A percentile compares a stretch with the other conserved stretches of the same genome.
These are phyloP conservation scores for Pocillopora meandrina DNA, from an alignment of 92 coral and sea anemone genomes.

Conservation along the genomic window DNA sequence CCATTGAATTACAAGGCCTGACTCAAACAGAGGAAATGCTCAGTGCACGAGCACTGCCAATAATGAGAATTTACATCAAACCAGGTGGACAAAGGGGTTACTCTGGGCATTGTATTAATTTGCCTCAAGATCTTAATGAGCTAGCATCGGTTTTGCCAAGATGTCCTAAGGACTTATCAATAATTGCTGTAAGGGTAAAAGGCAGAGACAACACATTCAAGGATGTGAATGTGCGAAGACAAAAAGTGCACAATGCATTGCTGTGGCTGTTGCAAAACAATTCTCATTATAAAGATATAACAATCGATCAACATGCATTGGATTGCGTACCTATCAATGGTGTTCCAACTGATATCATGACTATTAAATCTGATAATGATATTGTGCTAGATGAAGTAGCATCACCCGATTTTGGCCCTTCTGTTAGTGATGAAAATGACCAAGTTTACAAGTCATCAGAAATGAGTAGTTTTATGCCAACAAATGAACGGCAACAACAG, in stretches of 20 bases:
- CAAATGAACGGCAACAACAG: constrained; percentile 57
- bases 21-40: constrained; percentile 63
- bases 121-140: constrained; percentile 38
- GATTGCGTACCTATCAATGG: constrained; percentile 47
- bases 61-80: constrained; percentile 52
- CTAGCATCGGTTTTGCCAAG: constrained; percentile 25
- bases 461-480: constrained; percentile 46
- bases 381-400: constrained; percentile 45
- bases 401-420: constrained; percentile 19
- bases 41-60: constrained; percentile 59
- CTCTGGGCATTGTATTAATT: not conserved
- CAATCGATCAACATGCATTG: no score
- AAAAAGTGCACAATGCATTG: constrained; percentile 50
- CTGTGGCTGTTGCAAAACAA: constrained; percentile 55
- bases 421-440: constrained; percentile 14
- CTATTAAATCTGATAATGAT: constrained; percentile 52
- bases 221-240: constrained; percentile 43
- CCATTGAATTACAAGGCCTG: constrained; percentile 38
- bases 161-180: constrained; percentile 47
- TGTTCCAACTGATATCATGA: constrained; percentile 50
- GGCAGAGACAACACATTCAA: constrained; percentile 32
- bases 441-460: constrained; percentile 41
- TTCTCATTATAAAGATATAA: constrained; percentile 46
- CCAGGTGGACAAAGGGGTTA: constrained; percentile 58
- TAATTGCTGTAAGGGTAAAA: constrained; percentile 31